A percentile compares a stretch with the other conserved stretches of the same genome.
Conservation (phyloP, 2,888 invertebrate species). For the Arge pagana region DNA sequence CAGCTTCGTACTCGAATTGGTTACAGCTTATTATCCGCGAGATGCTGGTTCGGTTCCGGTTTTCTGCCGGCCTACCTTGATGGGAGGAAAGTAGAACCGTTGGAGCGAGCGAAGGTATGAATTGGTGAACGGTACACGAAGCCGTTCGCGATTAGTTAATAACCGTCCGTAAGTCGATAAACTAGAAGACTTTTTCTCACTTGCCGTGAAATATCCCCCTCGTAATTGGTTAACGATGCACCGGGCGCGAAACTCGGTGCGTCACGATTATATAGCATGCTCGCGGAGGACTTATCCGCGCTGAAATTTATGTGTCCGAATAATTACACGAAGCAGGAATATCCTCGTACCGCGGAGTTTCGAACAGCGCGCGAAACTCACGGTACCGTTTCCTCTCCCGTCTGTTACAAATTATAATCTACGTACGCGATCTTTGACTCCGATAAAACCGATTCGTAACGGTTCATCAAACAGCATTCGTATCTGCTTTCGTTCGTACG, state of each 20-base stretch:
- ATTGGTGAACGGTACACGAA: too few species aligned
- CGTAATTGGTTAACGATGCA: slow-evolving; percentile 15
- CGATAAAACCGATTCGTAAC: too few species aligned
- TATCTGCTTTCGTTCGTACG: too few species aligned
- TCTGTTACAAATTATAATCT: slow-evolving; percentile 1
- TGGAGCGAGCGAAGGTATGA: too few species aligned
- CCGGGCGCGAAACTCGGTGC: slow-evolving; percentile 17
- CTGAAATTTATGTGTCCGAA: slow-evolving; percentile 13
- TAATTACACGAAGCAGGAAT: slow-evolving; percentile 14
- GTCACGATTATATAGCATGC: slow-evolving; percentile 14
- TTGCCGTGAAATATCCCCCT: slow-evolving; percentile 8
- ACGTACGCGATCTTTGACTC: too few species aligned
- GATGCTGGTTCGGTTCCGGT: too few species aligned
- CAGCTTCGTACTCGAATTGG: too few species aligned
- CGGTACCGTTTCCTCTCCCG: neutral
- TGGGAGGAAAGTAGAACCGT: too few species aligned
- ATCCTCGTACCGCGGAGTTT: neutral
- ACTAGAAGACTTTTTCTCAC: slow-evolving; percentile 7
- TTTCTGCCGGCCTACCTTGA: too few species aligned
- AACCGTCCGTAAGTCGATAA: slow-evolving; percentile 15
- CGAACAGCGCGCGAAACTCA: neutral
- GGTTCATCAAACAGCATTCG: too few species aligned
- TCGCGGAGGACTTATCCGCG: slow-evolving; percentile 11
- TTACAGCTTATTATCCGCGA: too few species aligned
- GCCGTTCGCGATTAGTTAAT: slow-evolving; percentile 15